Evolutionary conservation across 2,113 vertebrate species (phyloP).

Genomic region (Aldabrachelys gigantea): DNA sequence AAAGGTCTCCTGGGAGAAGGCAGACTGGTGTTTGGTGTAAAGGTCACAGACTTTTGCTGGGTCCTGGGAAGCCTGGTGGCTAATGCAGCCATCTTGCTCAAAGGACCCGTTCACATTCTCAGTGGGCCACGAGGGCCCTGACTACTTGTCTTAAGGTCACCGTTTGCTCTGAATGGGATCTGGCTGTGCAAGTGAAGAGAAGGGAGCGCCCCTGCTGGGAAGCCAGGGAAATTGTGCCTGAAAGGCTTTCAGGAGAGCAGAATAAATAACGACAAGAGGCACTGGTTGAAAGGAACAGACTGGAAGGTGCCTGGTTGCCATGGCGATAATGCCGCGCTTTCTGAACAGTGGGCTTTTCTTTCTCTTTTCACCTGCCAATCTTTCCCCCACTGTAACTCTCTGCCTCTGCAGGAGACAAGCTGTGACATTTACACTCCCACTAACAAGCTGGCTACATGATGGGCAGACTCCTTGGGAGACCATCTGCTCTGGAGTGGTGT

Average conservation of each 20-base stretch:
- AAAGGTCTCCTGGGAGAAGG: neutral
- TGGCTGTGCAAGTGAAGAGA: neutral
- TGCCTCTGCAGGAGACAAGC: conserved; percentile 57
- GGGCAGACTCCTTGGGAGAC: conserved; percentile 62
- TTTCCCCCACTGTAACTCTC: conserved; percentile 60
- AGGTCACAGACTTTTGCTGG: neutral
- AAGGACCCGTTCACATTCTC: neutral
- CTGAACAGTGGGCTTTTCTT: conserved; percentile 53
- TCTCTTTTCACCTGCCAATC: conserved; percentile 77
- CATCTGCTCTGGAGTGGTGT: conserved; percentile 51
- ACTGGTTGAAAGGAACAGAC: conserved; percentile 55
- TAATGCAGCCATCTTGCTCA: neutral
- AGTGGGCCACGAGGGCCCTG: rapidly evolving
- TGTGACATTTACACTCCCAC: conserved; percentile 81
- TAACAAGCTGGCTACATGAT: conserved; percentile 73
- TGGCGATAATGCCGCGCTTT: conserved; percentile 69
- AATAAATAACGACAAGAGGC: conserved; percentile 17
- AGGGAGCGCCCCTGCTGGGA: neutral
- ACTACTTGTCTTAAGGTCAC: neutral
- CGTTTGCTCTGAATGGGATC: neutral
- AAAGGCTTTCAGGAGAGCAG: neutral
- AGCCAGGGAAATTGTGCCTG: neutral
- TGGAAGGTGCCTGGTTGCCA: conserved; percentile 58
- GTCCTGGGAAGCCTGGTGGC: neutral
- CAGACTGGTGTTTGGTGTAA: rapidly evolving